A percentile compares a stretch with the other conserved stretches of the same genome.
Conservation (phyloP, 2,888 invertebrate species). For the Cantharis lateralis region DNA sequence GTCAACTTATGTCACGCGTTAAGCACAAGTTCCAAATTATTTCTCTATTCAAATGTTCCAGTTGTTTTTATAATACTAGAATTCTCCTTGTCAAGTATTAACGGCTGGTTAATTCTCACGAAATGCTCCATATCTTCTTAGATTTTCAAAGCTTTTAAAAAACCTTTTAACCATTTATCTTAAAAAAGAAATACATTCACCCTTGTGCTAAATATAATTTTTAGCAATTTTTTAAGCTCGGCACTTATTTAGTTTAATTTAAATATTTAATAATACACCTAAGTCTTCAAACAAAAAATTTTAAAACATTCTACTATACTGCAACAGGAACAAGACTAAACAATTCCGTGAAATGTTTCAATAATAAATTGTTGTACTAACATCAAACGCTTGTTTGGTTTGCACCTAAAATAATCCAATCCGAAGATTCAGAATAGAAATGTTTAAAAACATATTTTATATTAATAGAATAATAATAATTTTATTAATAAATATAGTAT, state of each 20-base stretch:
- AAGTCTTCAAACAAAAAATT: background rate
- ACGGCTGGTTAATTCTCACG: slow-evolving; percentile 19
- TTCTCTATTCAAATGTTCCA: slow-evolving; percentile 11
- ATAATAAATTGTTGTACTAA: background rate
- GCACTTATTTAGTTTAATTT: background rate
- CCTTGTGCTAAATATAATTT: slow-evolving; percentile 25
- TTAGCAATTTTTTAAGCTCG: background rate
- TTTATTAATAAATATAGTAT: background rate
- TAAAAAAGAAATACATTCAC: slow-evolving; percentile 20
- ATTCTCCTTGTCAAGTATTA: slow-evolving; percentile 15
- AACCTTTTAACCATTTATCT: slow-evolving; percentile 19
- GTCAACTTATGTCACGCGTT: background rate
- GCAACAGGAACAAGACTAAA: background rate
- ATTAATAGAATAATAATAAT: no score
- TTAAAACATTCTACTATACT: background rate
- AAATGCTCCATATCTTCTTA: slow-evolving; percentile 25
- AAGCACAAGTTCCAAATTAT: background rate
- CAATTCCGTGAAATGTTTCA: background rate
- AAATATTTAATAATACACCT: background rate
- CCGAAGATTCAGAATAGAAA: background rate
- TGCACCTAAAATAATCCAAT: background rate
- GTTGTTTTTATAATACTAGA: slow-evolving; percentile 14
- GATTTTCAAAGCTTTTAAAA: slow-evolving; percentile 22
- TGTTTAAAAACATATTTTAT: background rate
- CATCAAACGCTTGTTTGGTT: background rate